Evolutionary conservation across 2,797 vertebrate species (phyloP).

Genomic region (Petrocephalus schoutedeni): DNA sequence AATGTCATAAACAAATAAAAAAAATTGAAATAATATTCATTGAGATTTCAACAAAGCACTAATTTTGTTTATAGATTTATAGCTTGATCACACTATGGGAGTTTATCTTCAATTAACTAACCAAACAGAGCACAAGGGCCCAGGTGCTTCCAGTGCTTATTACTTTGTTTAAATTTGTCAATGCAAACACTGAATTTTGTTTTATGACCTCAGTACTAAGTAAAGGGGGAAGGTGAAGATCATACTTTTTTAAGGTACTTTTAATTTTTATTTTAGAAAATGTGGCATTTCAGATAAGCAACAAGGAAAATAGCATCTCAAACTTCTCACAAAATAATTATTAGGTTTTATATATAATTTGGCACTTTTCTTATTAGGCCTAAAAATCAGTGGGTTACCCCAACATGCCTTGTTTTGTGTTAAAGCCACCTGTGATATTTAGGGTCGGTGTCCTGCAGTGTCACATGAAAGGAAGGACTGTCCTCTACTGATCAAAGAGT

Average conservation of each 20-base stretch:
- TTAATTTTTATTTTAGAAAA: too few relatives aligned
- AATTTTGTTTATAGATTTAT: constrained; percentile 70
- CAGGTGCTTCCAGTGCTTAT: constrained; percentile 34
- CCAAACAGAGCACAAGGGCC: constrained; percentile 59
- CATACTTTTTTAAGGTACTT: background rate
- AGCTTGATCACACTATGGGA: constrained; percentile 68
- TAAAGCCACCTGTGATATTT: constrained; percentile 56
- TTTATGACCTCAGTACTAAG: constrained; percentile 22
- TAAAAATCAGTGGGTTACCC: constrained; percentile 43
- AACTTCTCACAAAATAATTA: constrained; percentile 22
- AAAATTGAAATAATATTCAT: constrained; percentile 67
- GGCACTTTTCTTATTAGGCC: constrained; percentile 36
- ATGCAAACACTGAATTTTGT: constrained; percentile 35
- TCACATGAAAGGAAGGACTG: constrained; percentile 49
- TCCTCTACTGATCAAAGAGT: constrained; percentile 39
- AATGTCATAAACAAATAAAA: constrained; percentile 64
- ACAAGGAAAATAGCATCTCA: constrained; percentile 14
- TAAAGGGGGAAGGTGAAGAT: background rate
- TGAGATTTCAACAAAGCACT: constrained; percentile 58
- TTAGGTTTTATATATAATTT: constrained; percentile 24
- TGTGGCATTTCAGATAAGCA: too few relatives aligned
- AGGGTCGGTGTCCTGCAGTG: constrained; percentile 56
- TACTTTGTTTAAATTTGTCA: constrained; percentile 43
- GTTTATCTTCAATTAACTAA: constrained; percentile 76
- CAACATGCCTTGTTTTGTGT: constrained; percentile 54